phyloP scores from a whole-genome alignment of 2,113 vertebrate species.

The Suncus etruscus region DNA sequence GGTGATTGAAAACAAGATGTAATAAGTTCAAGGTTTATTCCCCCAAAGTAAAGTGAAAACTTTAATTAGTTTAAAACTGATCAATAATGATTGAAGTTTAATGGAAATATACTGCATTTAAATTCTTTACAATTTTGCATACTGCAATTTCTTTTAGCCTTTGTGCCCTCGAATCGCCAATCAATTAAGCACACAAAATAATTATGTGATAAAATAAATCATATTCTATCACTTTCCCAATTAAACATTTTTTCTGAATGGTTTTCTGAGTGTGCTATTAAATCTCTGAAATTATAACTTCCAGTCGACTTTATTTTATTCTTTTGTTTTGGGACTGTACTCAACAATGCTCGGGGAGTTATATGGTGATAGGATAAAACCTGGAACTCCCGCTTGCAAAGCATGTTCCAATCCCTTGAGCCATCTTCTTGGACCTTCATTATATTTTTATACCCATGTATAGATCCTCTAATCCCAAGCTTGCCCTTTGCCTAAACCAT shows the following conservation, averaged over 20 bases:
- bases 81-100: neutral
- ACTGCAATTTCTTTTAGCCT: neutral
- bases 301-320: neutral
- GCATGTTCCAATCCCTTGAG: no score
- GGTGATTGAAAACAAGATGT: neutral
- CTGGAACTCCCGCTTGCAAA: neutral
- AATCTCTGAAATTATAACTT: neutral
- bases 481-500: neutral
- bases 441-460: no score
- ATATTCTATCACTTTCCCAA: neutral
- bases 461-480: neutral
- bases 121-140: neutral
- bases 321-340: neutral
- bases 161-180: neutral
- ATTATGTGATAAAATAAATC: conserved; percentile 15
- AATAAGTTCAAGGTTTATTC: conserved; percentile 2
- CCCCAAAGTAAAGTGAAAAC: conserved; percentile 24
- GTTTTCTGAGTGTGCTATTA: neutral
- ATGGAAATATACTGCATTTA: conserved; percentile 38
- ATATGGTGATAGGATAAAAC: neutral
- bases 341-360: no score
- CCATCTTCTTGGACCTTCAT: no score
- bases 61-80: neutral
- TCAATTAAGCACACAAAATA: neutral
- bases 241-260: conserved; percentile 17